These are phyloP conservation scores for Pangasius larnaudii DNA, from an alignment of 2,797 vertebrate species.

Conservation along the genomic window DNA sequence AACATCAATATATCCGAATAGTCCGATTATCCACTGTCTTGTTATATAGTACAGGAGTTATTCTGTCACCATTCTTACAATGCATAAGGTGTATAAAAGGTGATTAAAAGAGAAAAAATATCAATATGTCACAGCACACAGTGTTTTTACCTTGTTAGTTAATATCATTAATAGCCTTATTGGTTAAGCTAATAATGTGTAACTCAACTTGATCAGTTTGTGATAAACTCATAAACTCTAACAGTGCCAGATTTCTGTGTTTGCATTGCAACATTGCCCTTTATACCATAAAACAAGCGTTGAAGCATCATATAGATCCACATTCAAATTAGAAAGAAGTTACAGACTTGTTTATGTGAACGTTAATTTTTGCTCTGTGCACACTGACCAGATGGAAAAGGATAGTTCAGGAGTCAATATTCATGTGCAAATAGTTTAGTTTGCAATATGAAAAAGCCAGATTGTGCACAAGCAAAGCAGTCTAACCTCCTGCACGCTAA, in stretches of 20 bases:
- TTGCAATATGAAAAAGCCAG: slow-evolving; percentile 20
- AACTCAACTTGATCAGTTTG: neutral
- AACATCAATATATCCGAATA: neutral
- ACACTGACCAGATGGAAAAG: slow-evolving; percentile 32
- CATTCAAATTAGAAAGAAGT: neutral
- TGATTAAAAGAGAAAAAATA: neutral
- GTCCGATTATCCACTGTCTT: neutral
- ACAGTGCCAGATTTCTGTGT: neutral
- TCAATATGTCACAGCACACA: neutral
- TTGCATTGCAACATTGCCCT: neutral
- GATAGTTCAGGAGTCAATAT: slow-evolving; percentile 19
- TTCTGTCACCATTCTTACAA: neutral
- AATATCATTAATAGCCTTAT: neutral
- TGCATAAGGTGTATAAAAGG: neutral
- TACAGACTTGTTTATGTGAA: neutral
- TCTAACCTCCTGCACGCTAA: slow-evolving; percentile 18
- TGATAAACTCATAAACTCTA: neutral
- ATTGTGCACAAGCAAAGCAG: slow-evolving; percentile 26
- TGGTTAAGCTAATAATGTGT: neutral
- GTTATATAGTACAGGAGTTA: neutral
- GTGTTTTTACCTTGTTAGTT: neutral
- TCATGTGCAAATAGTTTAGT: slow-evolving; percentile 19
- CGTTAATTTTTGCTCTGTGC: neutral
- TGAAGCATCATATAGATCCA: neutral
- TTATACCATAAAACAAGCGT: neutral